Base-by-base conservation (phyloP, 2,888 invertebrate species). In the Leptopilina syphax region DNA sequence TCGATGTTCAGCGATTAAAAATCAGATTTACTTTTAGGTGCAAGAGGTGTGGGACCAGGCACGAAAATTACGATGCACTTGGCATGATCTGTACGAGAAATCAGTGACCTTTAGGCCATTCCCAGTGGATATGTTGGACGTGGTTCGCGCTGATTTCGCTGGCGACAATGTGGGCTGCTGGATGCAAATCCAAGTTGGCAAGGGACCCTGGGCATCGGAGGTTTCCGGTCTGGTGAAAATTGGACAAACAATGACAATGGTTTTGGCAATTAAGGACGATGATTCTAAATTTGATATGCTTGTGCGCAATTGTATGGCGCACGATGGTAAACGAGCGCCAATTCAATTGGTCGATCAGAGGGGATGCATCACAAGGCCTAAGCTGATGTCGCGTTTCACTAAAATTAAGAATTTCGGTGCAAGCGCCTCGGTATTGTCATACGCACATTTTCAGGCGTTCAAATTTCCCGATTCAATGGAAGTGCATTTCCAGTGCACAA, bases 41-140 rank as follows among this genome's bases (percentile, higher is more conserved):
- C 98, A 98, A 92, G 98, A 98, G 93, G 97, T 97, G 1, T 98
- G 98, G 98, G 98, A 98, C 93, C 97, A 98, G 92, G 98, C 98
- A 0, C 94, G 98, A 77, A 98, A 98, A 91, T 91, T 98, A 41
- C 94, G 98, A 13, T 98, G 98, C 92, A 98, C 98, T 0, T 98
- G 98, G 98, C 98, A 98, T 89, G 98, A 98, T 91, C 96, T 98
- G 87, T 98, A 98, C 88, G 98, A 98, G 92, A 98, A 98, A 90
- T 97, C 98, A 6, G 98, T 98, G 0, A 98, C 98, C 0, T 98
- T 98, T 93, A 93, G 98, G 78, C 98, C 98, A 0, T 98, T 98
- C 95, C 97, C 98, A 0, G 98, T 98, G 1, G 98, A 98, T 90
- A 98, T 98, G 97, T 90, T 98, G 78, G 98, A 98, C 91, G 98